These are phyloP conservation scores for Pterocles burchelli DNA, from an alignment of 2,113 vertebrate genomes.

Conservation along the genomic window DNA sequence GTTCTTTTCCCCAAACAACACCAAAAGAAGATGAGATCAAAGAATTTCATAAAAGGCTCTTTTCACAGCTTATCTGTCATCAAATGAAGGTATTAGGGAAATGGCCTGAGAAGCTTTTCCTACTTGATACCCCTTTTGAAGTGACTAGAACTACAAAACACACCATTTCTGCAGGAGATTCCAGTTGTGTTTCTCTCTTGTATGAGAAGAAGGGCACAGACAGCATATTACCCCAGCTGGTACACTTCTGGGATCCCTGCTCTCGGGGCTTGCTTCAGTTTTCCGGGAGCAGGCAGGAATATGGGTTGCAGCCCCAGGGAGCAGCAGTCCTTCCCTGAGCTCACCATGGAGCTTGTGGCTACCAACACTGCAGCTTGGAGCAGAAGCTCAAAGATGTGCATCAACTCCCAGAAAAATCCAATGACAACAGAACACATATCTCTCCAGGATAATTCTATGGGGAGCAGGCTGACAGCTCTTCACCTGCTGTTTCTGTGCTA, in stretches of 20 bases:
- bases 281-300: neutral
- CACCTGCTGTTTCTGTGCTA: neutral
- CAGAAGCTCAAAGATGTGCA: neutral
- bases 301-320: rapidly evolving
- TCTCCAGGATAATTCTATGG: neutral
- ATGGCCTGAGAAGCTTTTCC: slow-evolving; percentile 61
- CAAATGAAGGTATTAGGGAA: slow-evolving; percentile 69
- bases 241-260: neutral
- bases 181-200: slow-evolving; percentile 4
- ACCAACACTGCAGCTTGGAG: neutral
- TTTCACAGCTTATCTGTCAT: slow-evolving; percentile 64
- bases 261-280: rapidly evolving
- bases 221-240: neutral
- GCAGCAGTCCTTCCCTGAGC: neutral
- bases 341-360: rapidly evolving
- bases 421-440: neutral
- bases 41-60: slow-evolving; percentile 50
- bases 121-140: slow-evolving; percentile 57
- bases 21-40: slow-evolving; percentile 67
- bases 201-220: neutral
- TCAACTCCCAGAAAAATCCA: neutral
- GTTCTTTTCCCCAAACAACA: slow-evolving; percentile 44
- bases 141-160: slow-evolving; percentile 28
- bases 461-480: neutral
- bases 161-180: slow-evolving; percentile 2